A percentile compares a stretch with the other conserved stretches of the same genome.
phyloP scores from a whole-genome alignment of 2,113 vertebrate species.

The cat (Felis catus) region F.catus_Fca126_mat1.0 CM031412.1:52798001-52798500 shows the following conservation, averaged over 20 bases:
- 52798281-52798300: neutral
- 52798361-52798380: too few species aligned
- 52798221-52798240: neutral
- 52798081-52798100: neutral
- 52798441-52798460: neutral
- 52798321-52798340: neutral
- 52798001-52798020: neutral
- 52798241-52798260: neutral
- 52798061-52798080: neutral
- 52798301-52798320: neutral
- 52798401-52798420: neutral
- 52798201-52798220: neutral
- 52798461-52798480: neutral
- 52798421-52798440: neutral
- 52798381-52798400: neutral
- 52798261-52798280: rapidly evolving
- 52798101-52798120: neutral
- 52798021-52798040: neutral
- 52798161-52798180: neutral
- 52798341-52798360: neutral
- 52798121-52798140: neutral
- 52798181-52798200: neutral
- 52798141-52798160: neutral
- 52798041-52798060: neutral
- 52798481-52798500: neutral